These are phyloP conservation scores for Dusona sp. DNA, from an alignment of 2,888 invertebrate genomes.

Conservation along the genomic window DNA sequence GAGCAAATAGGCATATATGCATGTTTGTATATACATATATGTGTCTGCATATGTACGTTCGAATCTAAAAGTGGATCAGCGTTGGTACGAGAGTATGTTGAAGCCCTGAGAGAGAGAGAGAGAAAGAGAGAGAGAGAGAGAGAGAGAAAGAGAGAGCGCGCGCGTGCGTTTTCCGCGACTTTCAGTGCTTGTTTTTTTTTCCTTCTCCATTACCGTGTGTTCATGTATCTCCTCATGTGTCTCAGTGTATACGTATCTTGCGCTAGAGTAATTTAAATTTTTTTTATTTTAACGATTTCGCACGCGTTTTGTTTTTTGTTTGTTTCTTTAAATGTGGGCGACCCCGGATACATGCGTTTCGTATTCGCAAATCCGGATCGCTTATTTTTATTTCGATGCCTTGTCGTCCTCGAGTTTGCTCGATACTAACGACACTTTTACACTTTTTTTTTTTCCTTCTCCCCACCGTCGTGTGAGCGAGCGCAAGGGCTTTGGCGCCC, in stretches of 20 bases:
- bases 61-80: conserved; percentile 65
- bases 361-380: conserved; percentile 31
- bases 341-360: background rate
- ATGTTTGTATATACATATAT: conserved; percentile 30
- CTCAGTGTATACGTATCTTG: conserved; percentile 37
- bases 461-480: conserved; percentile 2
- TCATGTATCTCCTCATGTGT: conserved; percentile 11
- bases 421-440: conserved; percentile 31
- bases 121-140: conserved; percentile 47
- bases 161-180: conserved; percentile 46
- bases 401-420: conserved; percentile 27
- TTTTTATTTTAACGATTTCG: conserved; percentile 37
- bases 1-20: conserved; percentile 34
- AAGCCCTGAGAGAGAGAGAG: conserved; percentile 55
- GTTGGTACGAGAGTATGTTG: conserved; percentile 57
- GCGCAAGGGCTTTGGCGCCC: background rate
- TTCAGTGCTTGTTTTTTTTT: conserved; percentile 50
- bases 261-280: conserved; percentile 42
- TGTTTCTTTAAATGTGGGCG: conserved; percentile 21
- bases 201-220: conserved; percentile 40
- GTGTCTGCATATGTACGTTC: conserved; percentile 47
- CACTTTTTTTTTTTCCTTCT: conserved; percentile 21
- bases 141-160: conserved; percentile 27
- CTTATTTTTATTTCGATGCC: conserved; percentile 15
- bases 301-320: conserved; percentile 24